Percentiles rank a stretch among this genome's conserved stretches.
Conservation (phyloP, 2,888 invertebrate species). For the Axea sp. region DNA sequence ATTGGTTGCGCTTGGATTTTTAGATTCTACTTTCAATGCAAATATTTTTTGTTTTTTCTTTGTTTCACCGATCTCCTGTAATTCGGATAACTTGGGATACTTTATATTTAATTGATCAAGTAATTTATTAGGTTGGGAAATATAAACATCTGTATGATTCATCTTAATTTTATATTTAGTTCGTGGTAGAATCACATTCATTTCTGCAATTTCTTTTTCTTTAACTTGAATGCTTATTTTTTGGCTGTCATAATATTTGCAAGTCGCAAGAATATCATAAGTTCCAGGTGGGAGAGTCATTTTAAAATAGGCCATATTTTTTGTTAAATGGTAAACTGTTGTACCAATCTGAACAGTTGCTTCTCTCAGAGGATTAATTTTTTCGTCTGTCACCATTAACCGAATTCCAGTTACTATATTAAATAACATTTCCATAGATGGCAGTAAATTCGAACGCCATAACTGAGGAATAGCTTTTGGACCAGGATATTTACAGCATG, state of each 20-base stretch:
- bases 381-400: conserved; percentile 82
- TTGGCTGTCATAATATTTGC: conserved; percentile 82
- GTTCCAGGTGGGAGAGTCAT: conserved; percentile 85
- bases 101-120: conserved; percentile 71
- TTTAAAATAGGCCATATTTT: conserved; percentile 86
- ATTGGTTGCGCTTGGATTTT: conserved; percentile 55
- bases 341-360: conserved; percentile 86
- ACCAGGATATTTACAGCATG: conserved; percentile 91
- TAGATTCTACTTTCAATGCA: conserved; percentile 71
- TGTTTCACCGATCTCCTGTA: conserved; percentile 70
- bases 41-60: conserved; percentile 66
- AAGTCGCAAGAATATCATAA: conserved; percentile 83
- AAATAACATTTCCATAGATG: conserved; percentile 72
- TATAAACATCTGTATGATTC: conserved; percentile 14
- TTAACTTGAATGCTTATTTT: conserved; percentile 79
- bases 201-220: conserved; percentile 75
- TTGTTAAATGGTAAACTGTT: conserved; percentile 83
- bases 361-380: conserved; percentile 84
- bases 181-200: conserved; percentile 73
- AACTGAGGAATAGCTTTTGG: conserved; percentile 75
- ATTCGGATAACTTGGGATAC: conserved; percentile 70
- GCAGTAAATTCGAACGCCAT: conserved; percentile 76
- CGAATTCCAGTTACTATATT: conserved; percentile 73
- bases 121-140: conserved; percentile 62
- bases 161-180: conserved; percentile 33